These are phyloP conservation scores for Prorops nasuta DNA, from an alignment of 1,140 invertebrate genomes.

Conservation along the genomic window DNA sequence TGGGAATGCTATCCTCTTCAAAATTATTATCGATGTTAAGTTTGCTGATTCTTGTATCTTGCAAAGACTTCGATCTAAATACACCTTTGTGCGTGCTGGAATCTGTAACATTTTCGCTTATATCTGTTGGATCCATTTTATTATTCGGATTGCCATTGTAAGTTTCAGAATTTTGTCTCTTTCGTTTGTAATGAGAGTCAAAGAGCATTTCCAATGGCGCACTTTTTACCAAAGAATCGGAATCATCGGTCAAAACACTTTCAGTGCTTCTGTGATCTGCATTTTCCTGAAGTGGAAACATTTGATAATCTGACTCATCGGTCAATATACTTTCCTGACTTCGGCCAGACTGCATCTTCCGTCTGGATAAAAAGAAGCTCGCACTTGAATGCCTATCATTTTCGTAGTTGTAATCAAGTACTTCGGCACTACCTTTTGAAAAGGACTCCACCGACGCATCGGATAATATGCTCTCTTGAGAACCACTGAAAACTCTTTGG, in stretches of 20 bases:
- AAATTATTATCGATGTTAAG: constrained; percentile 25
- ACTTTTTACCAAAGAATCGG: constrained; percentile 65
- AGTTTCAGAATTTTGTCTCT: constrained; percentile 45
- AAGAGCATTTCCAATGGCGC: constrained; percentile 72
- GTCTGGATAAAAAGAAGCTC: constrained; percentile 56
- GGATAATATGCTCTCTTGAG: constrained; percentile 75
- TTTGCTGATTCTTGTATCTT: constrained; percentile 47
- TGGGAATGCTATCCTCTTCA: constrained; percentile 26
- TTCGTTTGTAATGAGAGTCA: constrained; percentile 51
- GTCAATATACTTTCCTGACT: constrained; percentile 77
- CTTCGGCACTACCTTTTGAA: constrained; percentile 49
- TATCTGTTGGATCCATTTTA: constrained; percentile 8
- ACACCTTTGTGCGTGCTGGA: constrained; percentile 28
- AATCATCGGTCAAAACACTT: constrained; percentile 55
- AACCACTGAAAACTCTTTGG: constrained; percentile 49
- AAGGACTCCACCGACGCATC: constrained; percentile 59
- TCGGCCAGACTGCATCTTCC: constrained; percentile 63
- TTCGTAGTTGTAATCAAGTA: constrained; percentile 60
- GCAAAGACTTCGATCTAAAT: constrained; percentile 54
- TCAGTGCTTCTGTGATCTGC: constrained; percentile 51
- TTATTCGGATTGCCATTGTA: constrained; percentile 39
- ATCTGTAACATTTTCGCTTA: constrained; percentile 1
- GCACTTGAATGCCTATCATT: constrained; percentile 58
- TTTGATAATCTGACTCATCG: constrained; percentile 69
- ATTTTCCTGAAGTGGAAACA: constrained; percentile 45